Evolutionary conservation across 2,888 invertebrate species (phyloP).

Genomic region (Odontothrips loti): DNA sequence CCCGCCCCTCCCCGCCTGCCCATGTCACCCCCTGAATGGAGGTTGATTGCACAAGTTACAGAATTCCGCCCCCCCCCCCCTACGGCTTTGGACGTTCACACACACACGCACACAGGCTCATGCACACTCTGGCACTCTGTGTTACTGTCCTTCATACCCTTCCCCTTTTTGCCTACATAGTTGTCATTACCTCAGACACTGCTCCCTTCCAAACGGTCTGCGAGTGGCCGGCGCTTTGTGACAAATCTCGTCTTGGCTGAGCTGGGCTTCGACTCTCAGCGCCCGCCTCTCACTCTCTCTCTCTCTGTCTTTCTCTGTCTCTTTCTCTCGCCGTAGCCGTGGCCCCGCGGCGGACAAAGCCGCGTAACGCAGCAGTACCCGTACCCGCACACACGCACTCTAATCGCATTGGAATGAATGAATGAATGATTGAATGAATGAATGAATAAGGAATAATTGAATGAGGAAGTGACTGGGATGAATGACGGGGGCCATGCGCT

Average conservation of each 20-base stretch:
- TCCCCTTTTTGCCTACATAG: neutral
- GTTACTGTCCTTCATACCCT: neutral
- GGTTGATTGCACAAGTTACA: slow-evolving; percentile 13
- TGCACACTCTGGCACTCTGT: neutral
- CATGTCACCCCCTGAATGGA: slow-evolving; percentile 18
- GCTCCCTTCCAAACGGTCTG: neutral
- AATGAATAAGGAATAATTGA: slow-evolving; percentile 21
- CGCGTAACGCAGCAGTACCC: slow-evolving; percentile 7
- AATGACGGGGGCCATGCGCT: neutral
- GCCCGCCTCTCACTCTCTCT: neutral
- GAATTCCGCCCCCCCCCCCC: neutral
- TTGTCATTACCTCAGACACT: no score
- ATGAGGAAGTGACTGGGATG: neutral
- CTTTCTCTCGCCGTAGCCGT: neutral
- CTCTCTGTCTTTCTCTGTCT: neutral
- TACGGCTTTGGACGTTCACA: neutral
- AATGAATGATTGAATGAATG: slow-evolving; percentile 2
- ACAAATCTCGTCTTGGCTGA: neutral
- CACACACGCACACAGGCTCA: neutral
- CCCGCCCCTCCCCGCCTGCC: neutral
- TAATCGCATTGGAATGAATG: slow-evolving; percentile 14
- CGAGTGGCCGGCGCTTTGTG: neutral
- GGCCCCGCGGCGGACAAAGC: neutral
- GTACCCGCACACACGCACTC: neutral
- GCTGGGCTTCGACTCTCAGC: neutral